Evolutionary conservation across 2,797 vertebrate genomes (phyloP).

Genomic region (Neoniphon sammara): DNA sequence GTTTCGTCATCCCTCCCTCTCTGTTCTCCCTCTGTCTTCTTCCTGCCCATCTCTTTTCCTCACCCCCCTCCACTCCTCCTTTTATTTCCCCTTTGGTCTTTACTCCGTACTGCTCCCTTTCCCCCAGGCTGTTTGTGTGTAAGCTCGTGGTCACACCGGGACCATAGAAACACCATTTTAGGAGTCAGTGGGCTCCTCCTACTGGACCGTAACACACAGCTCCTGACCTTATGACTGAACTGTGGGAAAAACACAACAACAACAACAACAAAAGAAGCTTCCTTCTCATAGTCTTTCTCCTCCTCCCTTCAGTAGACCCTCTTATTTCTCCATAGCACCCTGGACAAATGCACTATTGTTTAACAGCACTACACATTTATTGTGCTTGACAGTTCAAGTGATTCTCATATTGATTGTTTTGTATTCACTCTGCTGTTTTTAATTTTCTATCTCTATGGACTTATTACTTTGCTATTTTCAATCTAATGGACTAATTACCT

Average conservation of each 20-base stretch:
- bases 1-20: slow-evolving; percentile 3
- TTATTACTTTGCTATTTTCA: no score
- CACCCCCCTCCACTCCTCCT: slow-evolving; percentile 3
- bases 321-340: no score
- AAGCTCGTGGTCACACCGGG: slow-evolving; percentile 44
- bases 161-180: slow-evolving; percentile 69
- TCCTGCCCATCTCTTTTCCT: not conserved
- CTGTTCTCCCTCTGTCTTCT: not conserved
- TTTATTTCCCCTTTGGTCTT: no score
- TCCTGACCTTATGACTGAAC: slow-evolving; percentile 22
- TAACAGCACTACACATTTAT: no score
- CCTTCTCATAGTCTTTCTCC: not conserved
- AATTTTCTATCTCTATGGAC: no score
- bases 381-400: no score
- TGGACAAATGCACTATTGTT: no score
- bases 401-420: no score
- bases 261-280: not conserved
- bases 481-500: no score
- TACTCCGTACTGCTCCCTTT: no score
- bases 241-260: not conserved
- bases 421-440: no score
- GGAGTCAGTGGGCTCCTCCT: slow-evolving; percentile 69
- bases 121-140: slow-evolving; percentile 1
- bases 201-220: slow-evolving; percentile 52
- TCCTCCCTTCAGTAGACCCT: not conserved